A percentile compares a stretch with the other conserved stretches of the same genome.
phyloP scores from a whole-genome alignment of 2,113 vertebrate genomes.

The Python bivittatus region DNA sequence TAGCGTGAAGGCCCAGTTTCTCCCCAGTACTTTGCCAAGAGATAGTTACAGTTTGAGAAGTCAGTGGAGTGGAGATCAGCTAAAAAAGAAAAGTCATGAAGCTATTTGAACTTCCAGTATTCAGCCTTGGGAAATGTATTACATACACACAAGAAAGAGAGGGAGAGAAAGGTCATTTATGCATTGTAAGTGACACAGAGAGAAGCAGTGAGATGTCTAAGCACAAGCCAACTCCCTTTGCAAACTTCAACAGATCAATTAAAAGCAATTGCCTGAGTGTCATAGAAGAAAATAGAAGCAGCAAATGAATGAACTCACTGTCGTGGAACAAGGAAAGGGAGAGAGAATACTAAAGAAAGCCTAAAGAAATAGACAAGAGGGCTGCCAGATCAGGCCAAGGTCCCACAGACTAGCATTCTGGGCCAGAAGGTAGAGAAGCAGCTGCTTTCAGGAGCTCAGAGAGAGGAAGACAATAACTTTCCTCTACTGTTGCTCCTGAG shows the following conservation, averaged over 20 bases:
- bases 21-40: not conserved
- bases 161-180: not conserved
- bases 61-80: not conserved
- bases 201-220: not conserved
- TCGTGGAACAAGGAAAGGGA: not conserved
- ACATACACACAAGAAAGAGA: not conserved
- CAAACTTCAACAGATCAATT: not conserved
- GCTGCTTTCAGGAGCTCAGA: too few species aligned
- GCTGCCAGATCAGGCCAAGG: not conserved
- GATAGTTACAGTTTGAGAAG: not conserved
- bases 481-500: too few species aligned
- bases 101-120: not conserved
- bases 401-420: not conserved
- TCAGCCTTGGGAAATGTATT: constrained; percentile 23
- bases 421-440: too few species aligned
- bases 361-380: not conserved
- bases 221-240: not conserved
- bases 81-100: not conserved
- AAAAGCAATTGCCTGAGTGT: constrained; percentile 4
- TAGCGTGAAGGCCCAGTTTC: not conserved
- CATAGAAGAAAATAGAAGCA: constrained; percentile 11
- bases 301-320: not conserved
- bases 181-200: not conserved
- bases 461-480: too few species aligned
- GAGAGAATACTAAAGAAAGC: not conserved